Evolutionary conservation across 2,888 invertebrate species (phyloP).

Genomic region (Trissonchulus latispiculum): DNA sequence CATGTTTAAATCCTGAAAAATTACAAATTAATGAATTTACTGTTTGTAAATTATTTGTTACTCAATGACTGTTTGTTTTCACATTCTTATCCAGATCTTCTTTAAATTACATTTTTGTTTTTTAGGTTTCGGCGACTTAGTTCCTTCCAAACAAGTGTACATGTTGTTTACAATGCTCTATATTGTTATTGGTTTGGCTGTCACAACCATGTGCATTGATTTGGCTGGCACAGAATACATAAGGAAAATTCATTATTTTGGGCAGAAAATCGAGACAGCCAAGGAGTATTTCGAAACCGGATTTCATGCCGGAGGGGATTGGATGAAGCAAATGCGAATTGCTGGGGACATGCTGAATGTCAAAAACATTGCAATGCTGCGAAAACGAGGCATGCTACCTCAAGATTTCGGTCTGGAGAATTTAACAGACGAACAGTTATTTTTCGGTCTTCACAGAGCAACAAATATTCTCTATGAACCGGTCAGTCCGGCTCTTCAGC

Average conservation of each 20-base stretch:
- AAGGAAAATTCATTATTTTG: constrained; percentile 19
- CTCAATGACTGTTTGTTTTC: no score
- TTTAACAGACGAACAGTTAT: not conserved
- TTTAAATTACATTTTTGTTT: no score
- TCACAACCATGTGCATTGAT: constrained; percentile 22
- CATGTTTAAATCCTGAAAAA: no score
- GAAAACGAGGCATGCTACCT: constrained; percentile 1
- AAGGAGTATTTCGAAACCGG: constrained; percentile 27
- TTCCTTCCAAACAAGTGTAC: constrained; percentile 18
- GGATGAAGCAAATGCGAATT: constrained; percentile 34
- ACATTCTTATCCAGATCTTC: no score
- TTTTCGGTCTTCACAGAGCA: not conserved
- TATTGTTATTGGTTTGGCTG: constrained; percentile 18
- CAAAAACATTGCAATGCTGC: not conserved
- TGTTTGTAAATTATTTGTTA: no score
- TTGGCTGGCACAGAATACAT: constrained; percentile 21
- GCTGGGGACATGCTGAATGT: not conserved
- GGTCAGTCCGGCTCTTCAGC: constrained; percentile 35
- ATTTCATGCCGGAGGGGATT: constrained; percentile 38
- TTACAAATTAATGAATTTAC: no score
- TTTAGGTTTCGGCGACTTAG: constrained; percentile 20
- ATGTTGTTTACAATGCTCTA: constrained; percentile 19
- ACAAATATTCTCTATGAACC: constrained; percentile 42
- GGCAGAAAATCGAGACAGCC: constrained; percentile 13
- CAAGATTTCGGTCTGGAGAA: not conserved